These are phyloP conservation scores for Bergia puertoricense DNA, from an alignment of 92 coral and sea anemone genomes.

Conservation along the genomic window DNA sequence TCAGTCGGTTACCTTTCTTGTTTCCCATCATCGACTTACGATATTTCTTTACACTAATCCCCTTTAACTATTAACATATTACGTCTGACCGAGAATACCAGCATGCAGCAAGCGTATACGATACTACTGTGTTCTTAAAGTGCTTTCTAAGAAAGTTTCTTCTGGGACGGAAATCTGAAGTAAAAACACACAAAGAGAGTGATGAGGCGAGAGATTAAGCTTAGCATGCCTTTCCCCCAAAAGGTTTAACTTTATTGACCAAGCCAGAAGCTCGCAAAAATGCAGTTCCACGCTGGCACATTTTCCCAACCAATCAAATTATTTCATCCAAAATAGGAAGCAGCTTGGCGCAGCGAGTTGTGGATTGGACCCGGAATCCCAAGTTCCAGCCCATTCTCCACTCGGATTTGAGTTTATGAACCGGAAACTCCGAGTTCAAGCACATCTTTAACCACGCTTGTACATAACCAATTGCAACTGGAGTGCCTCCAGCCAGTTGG, in stretches of 20 bases:
- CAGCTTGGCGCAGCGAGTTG: no score
- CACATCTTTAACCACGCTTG: no score
- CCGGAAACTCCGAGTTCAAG: no score
- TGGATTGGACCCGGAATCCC: no score
- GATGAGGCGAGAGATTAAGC: neutral
- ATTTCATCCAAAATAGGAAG: neutral
- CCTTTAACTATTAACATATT: neutral
- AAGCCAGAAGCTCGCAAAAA: neutral
- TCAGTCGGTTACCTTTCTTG: no score
- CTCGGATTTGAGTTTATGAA: no score
- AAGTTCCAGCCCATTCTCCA: no score
- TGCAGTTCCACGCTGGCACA: neutral
- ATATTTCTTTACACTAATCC: neutral
- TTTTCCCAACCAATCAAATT: neutral
- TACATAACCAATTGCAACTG: no score
- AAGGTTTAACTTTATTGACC: neutral
- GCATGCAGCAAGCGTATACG: neutral
- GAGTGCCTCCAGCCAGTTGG: no score
- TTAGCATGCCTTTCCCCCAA: conserved; percentile 6
- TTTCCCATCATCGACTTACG: neutral
- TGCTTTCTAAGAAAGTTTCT: neutral
- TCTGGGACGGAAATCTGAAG: neutral
- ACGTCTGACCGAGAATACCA: conserved; percentile 33
- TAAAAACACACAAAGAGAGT: no score
- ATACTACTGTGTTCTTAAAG: neutral